Evolutionary conservation across 1,140 invertebrate species (phyloP), one percentile per base, ranked within the genome.

Genomic region (Mycetomoellerius zeteki): DNA sequence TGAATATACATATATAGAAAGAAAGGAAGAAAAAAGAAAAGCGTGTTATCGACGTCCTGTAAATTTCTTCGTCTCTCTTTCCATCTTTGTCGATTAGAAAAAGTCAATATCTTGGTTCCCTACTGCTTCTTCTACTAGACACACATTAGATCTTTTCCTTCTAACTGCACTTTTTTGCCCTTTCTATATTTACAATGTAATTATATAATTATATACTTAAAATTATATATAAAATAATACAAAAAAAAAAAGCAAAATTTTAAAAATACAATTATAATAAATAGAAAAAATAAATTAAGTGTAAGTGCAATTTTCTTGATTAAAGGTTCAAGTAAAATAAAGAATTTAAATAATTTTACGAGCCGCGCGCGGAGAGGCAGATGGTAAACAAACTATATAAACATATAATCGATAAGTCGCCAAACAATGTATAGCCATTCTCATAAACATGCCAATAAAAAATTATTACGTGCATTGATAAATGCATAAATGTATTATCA

Each of bases 51-150:
- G 30, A 21, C 2, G 47, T 73, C 16, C 30, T 58, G 27, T 8
- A 76, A 75, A 77, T 65, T 62, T 73, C 1, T 88, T 78, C 19
- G 47, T 69, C 14, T 67, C 43, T 85, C 30, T 85, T 71, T 72
- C 12, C 56, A 43, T 81, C 86, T 21, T 58, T 58, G 16, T 77
- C 71, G 73, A 72, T 77, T 75, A 71, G n/a, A 86, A 88, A 89
- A 89, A 89, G 75, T 89, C 82, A 65, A 89, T 89, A 86, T 75
- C 87, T 81, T 73, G 77, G 8, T 21, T 73, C 16, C 5, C 19
- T 80, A 86, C 30, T 80, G 33, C 47, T 47, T 69, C 54, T 89
- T 2, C 76, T 86, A 19, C 21, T 81, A 85, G 73, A n/a, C n/a
- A n/a, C n/a, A n/a, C 86, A 85, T 85, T 80, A 85, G n/a, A 24